These are phyloP conservation scores for Burhinus oedicnemus DNA, from an alignment of 2,113 vertebrate genomes.

Conservation along the genomic window DNA sequence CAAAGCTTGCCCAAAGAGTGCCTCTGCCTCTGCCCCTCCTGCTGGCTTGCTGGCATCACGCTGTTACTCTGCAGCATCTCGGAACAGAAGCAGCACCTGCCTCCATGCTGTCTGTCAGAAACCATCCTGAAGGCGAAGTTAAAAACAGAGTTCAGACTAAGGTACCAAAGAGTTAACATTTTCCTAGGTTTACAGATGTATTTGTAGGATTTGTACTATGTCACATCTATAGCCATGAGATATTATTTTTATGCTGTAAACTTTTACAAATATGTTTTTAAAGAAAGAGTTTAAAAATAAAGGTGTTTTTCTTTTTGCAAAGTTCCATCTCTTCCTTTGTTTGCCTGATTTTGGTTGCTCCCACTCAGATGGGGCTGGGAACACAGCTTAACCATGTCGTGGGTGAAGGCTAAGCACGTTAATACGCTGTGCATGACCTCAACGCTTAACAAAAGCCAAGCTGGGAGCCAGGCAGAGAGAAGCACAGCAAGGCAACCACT, in stretches of 20 bases:
- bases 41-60: background rate
- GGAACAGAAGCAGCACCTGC: background rate
- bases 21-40: background rate
- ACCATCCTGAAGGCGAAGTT: background rate
- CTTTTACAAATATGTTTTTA: conserved; percentile 72
- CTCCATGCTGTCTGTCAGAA: background rate
- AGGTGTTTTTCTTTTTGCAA: conserved; percentile 72
- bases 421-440: conserved; percentile 48
- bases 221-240: conserved; percentile 73
- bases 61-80: background rate
- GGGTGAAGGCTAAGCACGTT: conserved; percentile 37
- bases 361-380: background rate
- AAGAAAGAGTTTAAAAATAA: conserved; percentile 79
- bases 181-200: conserved; percentile 77
- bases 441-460: background rate
- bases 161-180: conserved; percentile 81
- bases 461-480: conserved; percentile 17
- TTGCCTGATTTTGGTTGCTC: background rate
- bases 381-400: background rate
- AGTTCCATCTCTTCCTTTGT: background rate
- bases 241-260: conserved; percentile 77
- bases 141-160: conserved; percentile 31
- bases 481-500: background rate
- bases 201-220: conserved; percentile 74
- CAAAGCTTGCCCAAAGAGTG: background rate